phyloP scores from a whole-genome alignment of 2,113 vertebrate species.

The Larimichthys crocea region DNA sequence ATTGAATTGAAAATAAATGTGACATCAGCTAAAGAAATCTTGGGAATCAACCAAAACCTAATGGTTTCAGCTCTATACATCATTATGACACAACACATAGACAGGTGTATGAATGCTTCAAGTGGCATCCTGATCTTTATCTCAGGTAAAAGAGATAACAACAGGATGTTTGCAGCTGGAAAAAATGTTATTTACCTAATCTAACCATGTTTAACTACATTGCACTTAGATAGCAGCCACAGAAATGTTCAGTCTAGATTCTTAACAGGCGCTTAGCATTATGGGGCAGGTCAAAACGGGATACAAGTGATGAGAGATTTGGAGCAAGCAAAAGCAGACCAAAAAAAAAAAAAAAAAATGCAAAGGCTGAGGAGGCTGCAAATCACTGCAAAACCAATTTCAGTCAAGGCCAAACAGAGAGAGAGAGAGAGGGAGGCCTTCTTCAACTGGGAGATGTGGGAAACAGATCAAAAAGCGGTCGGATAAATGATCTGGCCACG shows the following conservation, averaged over 20 bases:
- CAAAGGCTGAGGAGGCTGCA: constrained; percentile 20
- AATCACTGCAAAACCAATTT: constrained; percentile 63
- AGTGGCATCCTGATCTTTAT: constrained; percentile 8
- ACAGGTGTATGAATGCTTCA: not conserved
- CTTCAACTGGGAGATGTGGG: constrained; percentile 66
- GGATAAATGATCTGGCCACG: constrained; percentile 71
- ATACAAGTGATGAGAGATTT: constrained; percentile 1
- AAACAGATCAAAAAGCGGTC: constrained; percentile 69
- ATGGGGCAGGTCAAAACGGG: constrained; percentile 35
- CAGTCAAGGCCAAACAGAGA: constrained; percentile 57
- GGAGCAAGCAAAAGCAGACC: constrained; percentile 10
- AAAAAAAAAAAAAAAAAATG: constrained; percentile 19
- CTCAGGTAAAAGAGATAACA: constrained; percentile 34
- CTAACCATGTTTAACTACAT: constrained; percentile 27
- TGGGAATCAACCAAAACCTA: too few species aligned
- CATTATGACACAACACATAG: not conserved
- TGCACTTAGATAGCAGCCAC: constrained; percentile 33
- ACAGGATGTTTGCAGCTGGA: constrained; percentile 22
- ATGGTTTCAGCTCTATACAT: not conserved
- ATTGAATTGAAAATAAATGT: too few species aligned
- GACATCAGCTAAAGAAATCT: too few species aligned
- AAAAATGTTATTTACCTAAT: constrained; percentile 22
- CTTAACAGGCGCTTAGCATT: constrained; percentile 50
- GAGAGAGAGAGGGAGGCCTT: constrained; percentile 31
- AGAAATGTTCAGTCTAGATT: constrained; percentile 49